Percentiles rank a stretch among this genome's conserved stretches.
These are phyloP conservation scores for Drymodes brunneopygia DNA, from an alignment of 2,113 vertebrate species.

Conservation along the genomic window DNA sequence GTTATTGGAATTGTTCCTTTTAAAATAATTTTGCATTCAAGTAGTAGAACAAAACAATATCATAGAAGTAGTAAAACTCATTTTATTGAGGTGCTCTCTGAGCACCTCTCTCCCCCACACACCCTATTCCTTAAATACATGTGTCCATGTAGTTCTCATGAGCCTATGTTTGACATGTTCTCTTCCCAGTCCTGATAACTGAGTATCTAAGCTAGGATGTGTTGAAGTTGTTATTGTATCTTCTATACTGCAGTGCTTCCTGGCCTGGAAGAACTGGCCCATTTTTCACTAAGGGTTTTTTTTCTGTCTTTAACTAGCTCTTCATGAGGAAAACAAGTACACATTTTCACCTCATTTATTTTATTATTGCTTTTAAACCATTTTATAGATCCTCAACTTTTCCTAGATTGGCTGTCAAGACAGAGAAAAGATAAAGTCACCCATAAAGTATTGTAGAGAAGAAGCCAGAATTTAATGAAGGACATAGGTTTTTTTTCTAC, in stretches of 20 bases:
- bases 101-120: accelerated
- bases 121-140: accelerated
- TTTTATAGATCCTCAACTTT: neutral
- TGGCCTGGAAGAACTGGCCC: neutral
- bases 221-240: neutral
- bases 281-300: neutral
- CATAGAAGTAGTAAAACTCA: neutral
- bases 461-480: neutral
- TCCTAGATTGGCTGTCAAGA: neutral
- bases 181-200: neutral
- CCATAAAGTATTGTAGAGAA: neutral
- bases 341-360: neutral
- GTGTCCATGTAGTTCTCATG: neutral
- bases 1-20: neutral
- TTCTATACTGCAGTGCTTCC: neutral
- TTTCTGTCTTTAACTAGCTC: neutral
- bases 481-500: neutral
- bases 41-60: neutral
- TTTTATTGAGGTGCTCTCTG: neutral
- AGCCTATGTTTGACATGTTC: neutral
- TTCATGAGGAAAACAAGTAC: neutral
- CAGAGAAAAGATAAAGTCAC: neutral
- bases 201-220: neutral
- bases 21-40: neutral
- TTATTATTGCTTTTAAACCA: neutral